A percentile compares a stretch with the other conserved stretches of the same genome.
Evolutionary conservation across 2,113 vertebrate genomes (phyloP).

Genomic region (Nicator chloris): DNA sequence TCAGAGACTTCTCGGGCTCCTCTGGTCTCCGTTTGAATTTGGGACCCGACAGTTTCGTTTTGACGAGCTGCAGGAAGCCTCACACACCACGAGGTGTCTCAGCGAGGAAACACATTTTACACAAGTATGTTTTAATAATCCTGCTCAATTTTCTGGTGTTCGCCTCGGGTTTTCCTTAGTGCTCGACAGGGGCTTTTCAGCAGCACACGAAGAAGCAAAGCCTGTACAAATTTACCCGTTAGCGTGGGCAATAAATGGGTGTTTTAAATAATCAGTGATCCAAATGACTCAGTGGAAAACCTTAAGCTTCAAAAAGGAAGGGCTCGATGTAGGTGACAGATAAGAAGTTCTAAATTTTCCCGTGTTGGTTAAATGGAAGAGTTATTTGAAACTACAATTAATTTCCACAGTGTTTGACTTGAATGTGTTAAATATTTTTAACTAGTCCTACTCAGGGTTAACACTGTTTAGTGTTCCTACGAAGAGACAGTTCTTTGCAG

Average conservation of each 20-base stretch:
- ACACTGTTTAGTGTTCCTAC: neutral
- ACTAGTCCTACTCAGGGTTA: neutral
- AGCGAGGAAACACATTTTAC: neutral
- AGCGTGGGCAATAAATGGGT: neutral
- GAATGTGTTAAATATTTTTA: neutral
- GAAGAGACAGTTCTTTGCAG: neutral
- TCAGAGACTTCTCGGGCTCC: neutral
- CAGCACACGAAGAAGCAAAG: neutral
- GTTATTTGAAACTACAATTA: neutral
- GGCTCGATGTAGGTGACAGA: neutral
- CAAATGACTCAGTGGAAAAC: neutral
- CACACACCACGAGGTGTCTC: conserved; percentile 42
- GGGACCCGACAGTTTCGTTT: fast-evolving
- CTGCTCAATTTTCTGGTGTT: neutral
- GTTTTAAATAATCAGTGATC: neutral
- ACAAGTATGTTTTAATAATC: fast-evolving
- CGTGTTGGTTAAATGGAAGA: neutral
- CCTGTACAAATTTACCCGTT: neutral
- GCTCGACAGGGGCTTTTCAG: neutral
- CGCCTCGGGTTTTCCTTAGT: neutral
- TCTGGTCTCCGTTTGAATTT: neutral
- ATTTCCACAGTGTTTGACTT: neutral
- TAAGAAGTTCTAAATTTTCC: neutral
- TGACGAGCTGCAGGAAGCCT: neutral
- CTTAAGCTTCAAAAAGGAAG: neutral